phyloP scores from a whole-genome alignment of 2,888 invertebrate species.

The Ectropis crepuscularia region DNA sequence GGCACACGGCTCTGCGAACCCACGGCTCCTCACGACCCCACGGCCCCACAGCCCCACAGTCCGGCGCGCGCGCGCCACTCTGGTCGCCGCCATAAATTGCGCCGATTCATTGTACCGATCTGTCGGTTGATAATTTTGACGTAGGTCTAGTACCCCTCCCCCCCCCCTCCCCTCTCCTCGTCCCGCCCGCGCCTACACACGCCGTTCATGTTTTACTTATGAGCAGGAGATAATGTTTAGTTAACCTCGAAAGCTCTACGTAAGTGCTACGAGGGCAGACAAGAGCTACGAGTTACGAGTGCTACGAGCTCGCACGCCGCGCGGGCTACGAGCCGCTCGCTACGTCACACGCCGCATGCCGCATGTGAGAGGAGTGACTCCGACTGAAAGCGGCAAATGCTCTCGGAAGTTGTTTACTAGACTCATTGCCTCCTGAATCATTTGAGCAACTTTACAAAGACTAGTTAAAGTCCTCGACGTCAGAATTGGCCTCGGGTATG shows the following conservation, averaged over 20 bases:
- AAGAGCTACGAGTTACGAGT: conserved; percentile 25
- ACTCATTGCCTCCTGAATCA: too few relatives aligned
- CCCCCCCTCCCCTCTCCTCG: too few relatives aligned
- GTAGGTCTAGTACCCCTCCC: conserved; percentile 5
- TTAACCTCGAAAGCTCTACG: conserved; percentile 19
- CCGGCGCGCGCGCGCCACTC: conserved; percentile 34
- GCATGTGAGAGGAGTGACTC: too few relatives aligned
- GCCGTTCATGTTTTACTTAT: conserved; percentile 18
- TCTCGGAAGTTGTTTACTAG: too few relatives aligned
- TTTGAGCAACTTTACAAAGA: too few relatives aligned
- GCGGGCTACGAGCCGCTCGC: conserved; percentile 13
- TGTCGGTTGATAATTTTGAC: conserved; percentile 29
- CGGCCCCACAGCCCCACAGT: not conserved
- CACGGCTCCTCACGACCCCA: too few relatives aligned
- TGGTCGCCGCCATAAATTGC: conserved; percentile 28
- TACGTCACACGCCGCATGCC: not conserved
- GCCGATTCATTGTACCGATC: conserved; percentile 30
- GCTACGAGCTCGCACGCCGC: conserved; percentile 24
- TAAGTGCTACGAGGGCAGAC: conserved; percentile 23
- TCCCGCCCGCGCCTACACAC: conserved; percentile 13
- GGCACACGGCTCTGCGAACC: too few relatives aligned
- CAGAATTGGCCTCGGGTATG: too few relatives aligned
- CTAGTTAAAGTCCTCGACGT: too few relatives aligned
- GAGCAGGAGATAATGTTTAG: conserved; percentile 29
- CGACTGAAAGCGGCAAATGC: too few relatives aligned